Percentiles rank a stretch among this genome's conserved stretches.
These are phyloP conservation scores for Andrena haemorrhoa DNA, from an alignment of 2,888 invertebrate species.

Conservation along the genomic window DNA sequence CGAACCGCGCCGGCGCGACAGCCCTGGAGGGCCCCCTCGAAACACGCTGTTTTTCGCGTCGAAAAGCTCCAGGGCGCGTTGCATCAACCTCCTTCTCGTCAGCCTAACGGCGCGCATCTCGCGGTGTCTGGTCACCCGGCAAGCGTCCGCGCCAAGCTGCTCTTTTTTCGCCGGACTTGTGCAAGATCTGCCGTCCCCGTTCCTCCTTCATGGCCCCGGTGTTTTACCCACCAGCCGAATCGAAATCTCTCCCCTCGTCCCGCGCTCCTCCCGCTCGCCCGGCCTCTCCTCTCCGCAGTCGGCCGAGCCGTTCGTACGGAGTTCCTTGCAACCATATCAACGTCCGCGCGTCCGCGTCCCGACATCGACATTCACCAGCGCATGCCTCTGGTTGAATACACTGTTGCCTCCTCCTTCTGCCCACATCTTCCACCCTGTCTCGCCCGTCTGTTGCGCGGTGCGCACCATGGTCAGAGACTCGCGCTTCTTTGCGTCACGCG, in stretches of 20 bases:
- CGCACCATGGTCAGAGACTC: not conserved
- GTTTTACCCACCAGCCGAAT: slow-evolving; percentile 52
- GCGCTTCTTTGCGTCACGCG: not conserved
- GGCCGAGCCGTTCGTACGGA: slow-evolving; percentile 36
- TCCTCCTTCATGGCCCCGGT: slow-evolving; percentile 19
- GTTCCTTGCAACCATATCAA: slow-evolving; percentile 63
- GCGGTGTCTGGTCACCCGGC: slow-evolving; percentile 66
- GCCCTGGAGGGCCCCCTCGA: slow-evolving; percentile 41
- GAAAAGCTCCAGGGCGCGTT: slow-evolving; percentile 26
- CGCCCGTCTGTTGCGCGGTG: slow-evolving; percentile 9
- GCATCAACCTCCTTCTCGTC: slow-evolving; percentile 46
- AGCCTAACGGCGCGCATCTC: slow-evolving; percentile 35
- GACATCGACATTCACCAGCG: slow-evolving; percentile 71
- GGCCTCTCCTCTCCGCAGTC: slow-evolving; percentile 8
- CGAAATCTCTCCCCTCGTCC: slow-evolving; percentile 15
- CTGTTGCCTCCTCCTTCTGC: slow-evolving; percentile 29
- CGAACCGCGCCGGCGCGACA: slow-evolving; percentile 51
- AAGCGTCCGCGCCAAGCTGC: slow-evolving; percentile 61
- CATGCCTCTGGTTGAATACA: slow-evolving; percentile 64
- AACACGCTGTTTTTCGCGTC: slow-evolving; percentile 46
- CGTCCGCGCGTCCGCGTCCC: slow-evolving; percentile 69
- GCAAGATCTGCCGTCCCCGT: slow-evolving; percentile 58
- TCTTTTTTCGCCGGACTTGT: slow-evolving; percentile 67
- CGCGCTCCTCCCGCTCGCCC: not conserved
- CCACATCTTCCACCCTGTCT: slow-evolving; percentile 9